Conservation (phyloP, 2,797 vertebrate genomes). For the Myotis pilosus region DNA sequence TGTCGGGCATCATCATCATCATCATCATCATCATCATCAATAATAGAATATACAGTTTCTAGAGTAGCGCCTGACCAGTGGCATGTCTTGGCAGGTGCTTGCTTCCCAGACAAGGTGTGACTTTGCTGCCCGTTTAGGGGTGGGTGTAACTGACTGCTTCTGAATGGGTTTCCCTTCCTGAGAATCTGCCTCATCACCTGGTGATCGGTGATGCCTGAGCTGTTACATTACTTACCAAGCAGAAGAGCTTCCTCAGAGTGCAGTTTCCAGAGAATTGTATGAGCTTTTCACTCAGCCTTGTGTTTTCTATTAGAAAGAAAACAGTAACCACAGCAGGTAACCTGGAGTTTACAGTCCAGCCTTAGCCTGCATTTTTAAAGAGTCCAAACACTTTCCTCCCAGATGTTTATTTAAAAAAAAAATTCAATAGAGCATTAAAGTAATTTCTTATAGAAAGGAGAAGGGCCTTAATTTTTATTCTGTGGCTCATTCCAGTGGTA, state of each 20-base stretch:
- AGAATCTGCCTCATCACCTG: background rate
- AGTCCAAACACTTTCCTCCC: background rate
- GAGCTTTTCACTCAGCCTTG: background rate
- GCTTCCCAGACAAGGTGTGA: background rate
- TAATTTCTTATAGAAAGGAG: constrained; percentile 24
- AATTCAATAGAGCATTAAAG: background rate
- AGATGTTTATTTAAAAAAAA: background rate
- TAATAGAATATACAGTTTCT: background rate
- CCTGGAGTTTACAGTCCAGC: background rate
- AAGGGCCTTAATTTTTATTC: background rate
- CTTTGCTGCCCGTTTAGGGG: background rate
- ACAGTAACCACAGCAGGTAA: background rate
- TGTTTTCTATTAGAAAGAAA: constrained; percentile 32
- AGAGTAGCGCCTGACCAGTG: background rate
- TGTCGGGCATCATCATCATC: background rate
- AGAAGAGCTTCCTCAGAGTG: background rate
- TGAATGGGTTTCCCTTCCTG: background rate
- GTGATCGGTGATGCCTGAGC: background rate
- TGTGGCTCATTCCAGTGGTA: background rate
- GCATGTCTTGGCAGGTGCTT: background rate
- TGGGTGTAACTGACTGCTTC: background rate
- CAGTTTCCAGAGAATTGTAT: constrained; percentile 1
- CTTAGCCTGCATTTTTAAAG: background rate
- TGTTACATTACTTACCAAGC: background rate
- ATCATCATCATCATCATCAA: background rate